Base-by-base conservation (phyloP, 1,140 invertebrate species). In the Drosophila bipectinata region DNA sequence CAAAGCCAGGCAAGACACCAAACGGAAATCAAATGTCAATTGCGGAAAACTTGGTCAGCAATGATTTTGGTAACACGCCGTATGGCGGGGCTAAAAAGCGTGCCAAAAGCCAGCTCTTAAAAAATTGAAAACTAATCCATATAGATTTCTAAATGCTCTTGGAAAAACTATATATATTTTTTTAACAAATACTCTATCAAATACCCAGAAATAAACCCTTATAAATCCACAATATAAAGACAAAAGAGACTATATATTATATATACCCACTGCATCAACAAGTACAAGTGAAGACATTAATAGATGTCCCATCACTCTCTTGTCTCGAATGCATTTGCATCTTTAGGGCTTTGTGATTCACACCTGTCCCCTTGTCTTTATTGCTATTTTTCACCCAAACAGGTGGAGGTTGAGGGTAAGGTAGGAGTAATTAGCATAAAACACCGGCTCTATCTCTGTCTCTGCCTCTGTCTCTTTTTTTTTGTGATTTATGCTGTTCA, bases 1-100 rank as follows among this genome's bases (percentile, higher is more conserved):
- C n/a, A 61, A 18, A 18, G 18, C 18, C 18, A 18, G 18, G 18
- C 18, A 59, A 18, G 18, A 15, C 18, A n/a, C 55, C 32, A 72
- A 84, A 77, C 71, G 82, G 78, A 84, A 84, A 87, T 53, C 32
- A 81, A 81, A 81, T 87, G 68, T 71, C 77, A 84, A 74, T 74
- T 55, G 82, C 77, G 81, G 82, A 84, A 84, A 80, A 81, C 67
- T 77, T 77, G 73, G 73, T 48, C 64, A 78, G 61, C 54, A 56
- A 55, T 85, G 58, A 66, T 28, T 67, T 67, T 64, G 30, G 30
- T 75, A 41, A 60, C 62, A 51, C 53, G 79, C 48, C 34, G 37
- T 37, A 60, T 45, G 56, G 63, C 64, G 63, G 39, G 14, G 45
- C 5, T 52, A 15, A 77, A 44, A 78, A 72, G 75, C 68, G 60